phyloP scores from a whole-genome alignment of 2,797 vertebrate species.

The Anableps anableps region DNA sequence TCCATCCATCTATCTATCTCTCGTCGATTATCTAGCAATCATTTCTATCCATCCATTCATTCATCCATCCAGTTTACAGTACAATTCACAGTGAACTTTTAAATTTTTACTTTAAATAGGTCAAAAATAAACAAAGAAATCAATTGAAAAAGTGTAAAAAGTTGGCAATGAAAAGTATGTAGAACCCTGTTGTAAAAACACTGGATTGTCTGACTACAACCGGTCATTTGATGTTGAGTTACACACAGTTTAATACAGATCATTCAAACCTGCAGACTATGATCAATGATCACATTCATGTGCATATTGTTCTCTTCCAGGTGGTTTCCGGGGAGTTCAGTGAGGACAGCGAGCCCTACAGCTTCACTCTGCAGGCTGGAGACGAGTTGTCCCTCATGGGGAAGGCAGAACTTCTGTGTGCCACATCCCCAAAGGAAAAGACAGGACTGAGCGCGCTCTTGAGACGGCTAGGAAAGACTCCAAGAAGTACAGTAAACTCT shows the following conservation, averaged over 20 bases:
- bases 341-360: constrained; percentile 97
- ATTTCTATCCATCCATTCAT: too few species aligned
- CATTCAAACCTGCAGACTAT: not conserved
- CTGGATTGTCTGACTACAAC: not conserved
- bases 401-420: constrained; percentile 96
- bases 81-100: not conserved
- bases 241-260: not conserved
- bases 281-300: not conserved
- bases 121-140: not conserved
- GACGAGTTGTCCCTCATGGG: constrained; percentile 98
- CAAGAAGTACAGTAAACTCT: constrained; percentile 62
- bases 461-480: constrained; percentile 90
- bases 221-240: not conserved
- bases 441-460: constrained; percentile 90
- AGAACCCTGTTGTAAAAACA: not conserved
- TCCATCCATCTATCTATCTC: too few species aligned
- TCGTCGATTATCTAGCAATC: too few species aligned
- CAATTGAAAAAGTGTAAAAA: not conserved
- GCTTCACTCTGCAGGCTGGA: constrained; percentile 95
- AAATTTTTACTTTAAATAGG: not conserved
- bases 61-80: not conserved
- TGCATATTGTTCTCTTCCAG: constrained; percentile 67
- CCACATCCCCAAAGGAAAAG: constrained; percentile 90
- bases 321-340: constrained; percentile 98
- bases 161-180: too few species aligned